A percentile compares a stretch with the other conserved stretches of the same genome.
These are phyloP conservation scores for Cephalopterus ornatus DNA, from an alignment of 2,113 vertebrate species.

Conservation along the genomic window DNA sequence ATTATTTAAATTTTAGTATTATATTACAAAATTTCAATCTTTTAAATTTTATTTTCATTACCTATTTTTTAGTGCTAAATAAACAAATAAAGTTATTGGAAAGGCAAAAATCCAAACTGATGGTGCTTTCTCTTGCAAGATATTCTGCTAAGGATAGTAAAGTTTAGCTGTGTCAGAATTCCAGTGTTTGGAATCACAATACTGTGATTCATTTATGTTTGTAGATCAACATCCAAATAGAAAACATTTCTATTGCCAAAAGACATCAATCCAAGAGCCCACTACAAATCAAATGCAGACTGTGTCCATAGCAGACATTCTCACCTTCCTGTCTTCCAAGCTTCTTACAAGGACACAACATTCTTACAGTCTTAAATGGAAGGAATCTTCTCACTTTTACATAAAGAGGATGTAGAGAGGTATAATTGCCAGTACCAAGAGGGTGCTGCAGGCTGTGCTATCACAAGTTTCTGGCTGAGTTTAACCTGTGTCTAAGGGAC, in stretches of 20 bases:
- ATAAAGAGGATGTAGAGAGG: neutral
- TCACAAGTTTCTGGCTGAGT: neutral
- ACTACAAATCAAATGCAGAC: neutral
- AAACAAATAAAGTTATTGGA: neutral
- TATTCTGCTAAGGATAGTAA: neutral
- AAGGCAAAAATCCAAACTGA: neutral
- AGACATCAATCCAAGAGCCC: fast-evolving
- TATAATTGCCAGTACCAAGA: fast-evolving
- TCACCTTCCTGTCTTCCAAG: neutral
- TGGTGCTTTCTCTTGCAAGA: neutral
- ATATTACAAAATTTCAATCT: neutral
- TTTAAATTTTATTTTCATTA: neutral
- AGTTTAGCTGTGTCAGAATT: neutral
- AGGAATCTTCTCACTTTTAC: neutral
- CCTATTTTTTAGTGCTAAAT: neutral
- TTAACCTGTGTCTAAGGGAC: neutral
- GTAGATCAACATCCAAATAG: fast-evolving
- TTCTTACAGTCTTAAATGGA: neutral
- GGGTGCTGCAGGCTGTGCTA: neutral
- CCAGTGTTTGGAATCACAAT: neutral
- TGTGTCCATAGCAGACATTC: fast-evolving
- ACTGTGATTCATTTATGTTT: neutral
- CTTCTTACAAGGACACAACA: neutral
- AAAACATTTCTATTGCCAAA: neutral
- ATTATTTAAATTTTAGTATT: neutral